phyloP scores from a whole-genome alignment of 2,113 vertebrate species.

The Sorex araneus region DNA sequence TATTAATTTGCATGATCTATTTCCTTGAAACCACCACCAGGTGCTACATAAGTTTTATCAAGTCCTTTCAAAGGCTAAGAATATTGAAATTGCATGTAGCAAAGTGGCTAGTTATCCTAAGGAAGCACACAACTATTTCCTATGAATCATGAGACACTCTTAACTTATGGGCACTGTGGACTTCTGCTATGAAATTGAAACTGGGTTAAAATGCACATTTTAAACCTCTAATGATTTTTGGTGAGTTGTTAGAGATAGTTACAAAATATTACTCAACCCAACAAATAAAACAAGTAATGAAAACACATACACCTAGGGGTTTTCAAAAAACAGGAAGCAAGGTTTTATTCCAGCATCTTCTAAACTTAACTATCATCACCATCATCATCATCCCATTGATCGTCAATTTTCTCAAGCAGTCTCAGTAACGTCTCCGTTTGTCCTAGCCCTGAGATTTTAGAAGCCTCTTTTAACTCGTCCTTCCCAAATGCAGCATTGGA shows the following conservation, averaged over 20 bases:
- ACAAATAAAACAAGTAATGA: conserved; percentile 9
- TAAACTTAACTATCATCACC: conserved; percentile 30
- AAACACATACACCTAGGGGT: conserved; percentile 7
- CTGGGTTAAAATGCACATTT: not conserved
- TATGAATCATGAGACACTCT: not conserved
- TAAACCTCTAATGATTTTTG: conserved; percentile 44
- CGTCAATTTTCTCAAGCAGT: too few species aligned
- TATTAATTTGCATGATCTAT: conserved; percentile 27
- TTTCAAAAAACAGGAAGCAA: conserved; percentile 20
- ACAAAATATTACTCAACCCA: not conserved
- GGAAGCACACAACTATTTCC: not conserved
- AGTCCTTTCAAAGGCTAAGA: not conserved
- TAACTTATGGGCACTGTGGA: not conserved
- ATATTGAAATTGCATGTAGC: not conserved
- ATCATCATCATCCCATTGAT: too few species aligned
- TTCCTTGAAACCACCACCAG: conserved; percentile 33
- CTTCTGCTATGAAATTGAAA: conserved; percentile 51
- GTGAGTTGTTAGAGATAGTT: not conserved
- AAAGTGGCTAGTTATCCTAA: not conserved
- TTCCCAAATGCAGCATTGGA: too few species aligned
- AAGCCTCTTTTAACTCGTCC: too few species aligned
- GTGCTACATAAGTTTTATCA: not conserved
- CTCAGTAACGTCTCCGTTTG: too few species aligned
- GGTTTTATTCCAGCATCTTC: conserved; percentile 29
- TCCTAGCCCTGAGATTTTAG: too few species aligned